Evolutionary conservation across 1,140 invertebrate genomes (phyloP).

Genomic region (Schlechtendalia chinensis): DNA sequence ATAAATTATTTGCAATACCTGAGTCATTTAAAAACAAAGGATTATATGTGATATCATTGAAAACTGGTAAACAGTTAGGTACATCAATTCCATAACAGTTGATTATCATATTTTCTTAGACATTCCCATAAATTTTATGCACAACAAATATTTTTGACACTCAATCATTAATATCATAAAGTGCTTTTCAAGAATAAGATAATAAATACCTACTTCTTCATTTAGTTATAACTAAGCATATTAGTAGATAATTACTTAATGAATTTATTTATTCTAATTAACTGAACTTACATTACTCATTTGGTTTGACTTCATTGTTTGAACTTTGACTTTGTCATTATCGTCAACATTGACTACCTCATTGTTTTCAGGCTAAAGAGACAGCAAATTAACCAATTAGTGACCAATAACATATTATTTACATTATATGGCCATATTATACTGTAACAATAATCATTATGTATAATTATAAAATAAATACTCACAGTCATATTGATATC

Average conservation of each 20-base stretch:
- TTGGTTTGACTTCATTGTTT: not conserved
- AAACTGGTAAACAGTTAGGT: too few species aligned
- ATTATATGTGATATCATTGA: not conserved
- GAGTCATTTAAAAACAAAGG: not conserved
- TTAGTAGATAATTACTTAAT: not conserved
- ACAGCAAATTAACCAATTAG: conserved; percentile 1
- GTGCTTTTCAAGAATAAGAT: too few species aligned
- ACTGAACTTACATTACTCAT: not conserved
- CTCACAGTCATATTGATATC: conserved; percentile 3
- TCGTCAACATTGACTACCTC: not conserved
- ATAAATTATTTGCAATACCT: not conserved
- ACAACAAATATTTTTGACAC: too few species aligned
- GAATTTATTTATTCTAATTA: not conserved
- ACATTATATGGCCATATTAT: not conserved
- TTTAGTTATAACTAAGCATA: not conserved
- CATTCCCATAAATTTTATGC: too few species aligned
- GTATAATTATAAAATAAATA: not conserved
- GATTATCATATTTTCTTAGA: too few species aligned
- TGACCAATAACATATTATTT: not conserved
- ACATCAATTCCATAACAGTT: too few species aligned
- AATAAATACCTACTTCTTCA: too few species aligned
- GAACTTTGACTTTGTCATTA: conserved; percentile 12
- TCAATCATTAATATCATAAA: too few species aligned
- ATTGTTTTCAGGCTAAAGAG: not conserved
- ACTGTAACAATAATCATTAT: not conserved